Base-by-base conservation (phyloP, 2,888 invertebrate species). In the Eucriotettix oculatus region DNA sequence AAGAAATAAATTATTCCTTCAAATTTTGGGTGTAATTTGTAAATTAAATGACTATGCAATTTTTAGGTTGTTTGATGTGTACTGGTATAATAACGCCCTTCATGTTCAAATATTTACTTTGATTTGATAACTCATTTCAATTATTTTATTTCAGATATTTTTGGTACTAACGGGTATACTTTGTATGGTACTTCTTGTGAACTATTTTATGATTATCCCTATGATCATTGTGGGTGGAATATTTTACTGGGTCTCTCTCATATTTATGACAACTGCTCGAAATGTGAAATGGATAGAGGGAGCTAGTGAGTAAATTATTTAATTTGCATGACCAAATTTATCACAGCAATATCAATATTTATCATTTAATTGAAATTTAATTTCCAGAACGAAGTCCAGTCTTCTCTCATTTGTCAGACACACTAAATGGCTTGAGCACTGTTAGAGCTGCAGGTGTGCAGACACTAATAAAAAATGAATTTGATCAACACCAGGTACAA, bases 401-500 rank as follows among this genome's bases (percentile, higher is more conserved):
- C 0, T 91, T 89, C 70, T 82, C 87, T 1, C 90, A 91, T 71
- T 74, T 92, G 48, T 87, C 84, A 68, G 85, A 89, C 10, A 84
- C 87, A 0, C 76, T 93, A 5, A 81, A 86, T 66, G 92, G 92
- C 0, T 72, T 92, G 29, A 82, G 86, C 1, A 90, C 90, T 0
- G 87, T 93, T 55, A 75, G 93, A 60, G 87, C 90, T 0, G 88
- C 84, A 67, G 78, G 80, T 1, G 85, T 85, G 0, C 82, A 90
- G 71, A 68, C 76, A 1, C 79, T 83, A 10, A 77, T 91, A 56
- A 74, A 76, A 1, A 71, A 73, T 14, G 80, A 83, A 67, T 85
- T 85, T 70, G 71, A 71, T 60, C 59, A 63, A 9, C 66, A 67
- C 59, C 75, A 77, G 70, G 78, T 82, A 66, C 67, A 73, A 29